Percentiles rank a stretch among this genome's conserved stretches.
phyloP scores from a whole-genome alignment of 37 sponge, comb jelly and placozoan species.

The Cliona cf. orientalis region DNA sequence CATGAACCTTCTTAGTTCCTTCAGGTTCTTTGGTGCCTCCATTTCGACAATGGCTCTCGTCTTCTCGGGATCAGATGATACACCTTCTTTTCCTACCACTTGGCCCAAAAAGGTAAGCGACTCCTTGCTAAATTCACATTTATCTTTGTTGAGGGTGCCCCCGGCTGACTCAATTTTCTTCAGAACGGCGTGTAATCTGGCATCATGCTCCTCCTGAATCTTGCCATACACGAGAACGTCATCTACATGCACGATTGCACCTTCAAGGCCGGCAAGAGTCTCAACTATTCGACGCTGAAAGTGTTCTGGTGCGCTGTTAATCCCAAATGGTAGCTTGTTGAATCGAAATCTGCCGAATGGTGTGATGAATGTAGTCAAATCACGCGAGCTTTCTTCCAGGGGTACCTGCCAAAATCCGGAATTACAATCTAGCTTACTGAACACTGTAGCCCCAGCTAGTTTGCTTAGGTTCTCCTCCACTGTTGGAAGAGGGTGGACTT shows the following conservation, averaged over 20 bases:
- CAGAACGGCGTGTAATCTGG: conserved; percentile 10
- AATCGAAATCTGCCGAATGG: no score
- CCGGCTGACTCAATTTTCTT: conserved; percentile 11
- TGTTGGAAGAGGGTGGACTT: no score
- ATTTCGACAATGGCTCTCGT: conserved; percentile 19
- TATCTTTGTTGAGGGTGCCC: conserved; percentile 33
- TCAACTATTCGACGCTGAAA: conserved; percentile 35
- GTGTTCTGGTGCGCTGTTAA: conserved; percentile 31
- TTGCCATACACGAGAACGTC: conserved; percentile 26
- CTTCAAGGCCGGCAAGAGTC: conserved; percentile 21
- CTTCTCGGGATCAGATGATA: conserved; percentile 32
- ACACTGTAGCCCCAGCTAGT: not conserved
- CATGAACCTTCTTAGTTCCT: conserved; percentile 43
- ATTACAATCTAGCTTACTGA: no score
- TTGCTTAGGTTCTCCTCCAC: no score
- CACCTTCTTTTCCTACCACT: conserved; percentile 1
- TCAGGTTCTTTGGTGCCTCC: conserved; percentile 14
- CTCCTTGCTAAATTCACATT: conserved; percentile 6
- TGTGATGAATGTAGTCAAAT: no score
- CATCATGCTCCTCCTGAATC: conserved; percentile 27
- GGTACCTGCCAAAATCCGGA: no score
- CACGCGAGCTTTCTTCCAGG: no score
- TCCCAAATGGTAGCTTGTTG: conserved; percentile 53
- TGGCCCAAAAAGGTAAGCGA: conserved; percentile 28
- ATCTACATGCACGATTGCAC: conserved; percentile 35